Evolutionary conservation across 2,113 vertebrate genomes (phyloP), one percentile per base, ranked within the genome.

Genomic region (Melospiza georgiana): DNA sequence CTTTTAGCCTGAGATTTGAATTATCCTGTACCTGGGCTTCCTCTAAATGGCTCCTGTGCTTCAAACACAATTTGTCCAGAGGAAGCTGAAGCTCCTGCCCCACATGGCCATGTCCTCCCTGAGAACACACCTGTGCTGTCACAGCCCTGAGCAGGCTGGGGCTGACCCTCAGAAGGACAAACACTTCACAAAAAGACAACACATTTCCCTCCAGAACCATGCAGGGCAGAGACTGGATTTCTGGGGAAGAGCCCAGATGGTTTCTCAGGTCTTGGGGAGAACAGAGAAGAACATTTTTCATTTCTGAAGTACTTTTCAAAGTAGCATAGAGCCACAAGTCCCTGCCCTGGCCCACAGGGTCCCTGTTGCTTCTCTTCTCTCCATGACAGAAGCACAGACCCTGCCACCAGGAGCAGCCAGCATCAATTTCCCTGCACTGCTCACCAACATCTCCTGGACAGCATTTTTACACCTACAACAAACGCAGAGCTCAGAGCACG

Each of bases 401-500:
- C 48, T 71, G 43, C 52, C 25, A 27, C 37, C 68, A 76, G 41
- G 58, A 84, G 37, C 52, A 63, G 33, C 16, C 69, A 71, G 35
- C 30, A 65, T 10, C 54, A 16, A 5, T 65, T 39, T 67, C 84
- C 68, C 43, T 6, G 5, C 1, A 3, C 44, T 30, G 24, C 30
- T 75, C 52, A 61, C 39, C 25, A 67, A 48, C 35, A 48, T 12
- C 59, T 43, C 6, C 1, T 3, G 31, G 66, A 82, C 0, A 43
- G 28, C n/a, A 28, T 21, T 78, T 69, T 65, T 33, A 22, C n/a
- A 43, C 41, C 44, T 44, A 6, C 28, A 49, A 15, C 15, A 79
- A 73, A 67, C 27, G 27, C 0, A 54, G 52, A 54, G 0, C 57
- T 68, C 59, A 35, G 33, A 73, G 54, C 54, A 54, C 0, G 4